Base-by-base conservation (phyloP, 2,888 invertebrate species). In the Ormyrus nitidulus region DNA sequence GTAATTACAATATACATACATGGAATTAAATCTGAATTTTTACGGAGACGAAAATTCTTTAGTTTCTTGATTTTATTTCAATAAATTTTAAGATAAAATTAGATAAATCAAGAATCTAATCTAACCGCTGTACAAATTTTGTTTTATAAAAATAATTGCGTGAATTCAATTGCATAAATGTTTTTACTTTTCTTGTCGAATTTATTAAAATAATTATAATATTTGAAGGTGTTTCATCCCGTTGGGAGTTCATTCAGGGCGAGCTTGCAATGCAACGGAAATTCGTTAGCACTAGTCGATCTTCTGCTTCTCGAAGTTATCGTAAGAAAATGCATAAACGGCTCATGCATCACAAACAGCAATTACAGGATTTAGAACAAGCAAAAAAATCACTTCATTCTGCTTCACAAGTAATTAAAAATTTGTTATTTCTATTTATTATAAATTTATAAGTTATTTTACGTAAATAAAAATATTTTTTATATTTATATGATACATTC, bases 201-300 rank as follows among this genome's bases (percentile, higher is more conserved):
- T 19, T 19, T 19, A 19, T 19, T 19, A 19, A 13, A 51, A 8
- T 48, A 13, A 66, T 51, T 61, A 61, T 89, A 86, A 4, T 13
- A 48, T 66, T 68, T 53, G n/a, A 83, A 89, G 90, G 89, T 80
- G 83, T 87, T 19, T 86, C 92, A 48, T 92, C 92, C 72, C 94
- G 97, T 78, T 98, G 97, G 97, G 96, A 97, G 90, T 98, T 97
- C 92, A 95, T 98, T 87, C 96, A 96, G 84, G 97, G 96, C 79
- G 95, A 95, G 89, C 92, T 92, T 87, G 93, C 87, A 89, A 93
- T 90, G 92, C 93, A 88, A 90, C 92, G 84, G 87, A 90, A 90
- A 79, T 90, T 88, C 51, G 87, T 88, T 1, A 89, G 85, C 64
- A 86, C 89, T 1, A 89, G 83, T 82, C 86, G 90, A 49, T 88